Evolutionary conservation across 2,888 invertebrate species (phyloP).

Genomic region (Platerodrilus igneus): DNA sequence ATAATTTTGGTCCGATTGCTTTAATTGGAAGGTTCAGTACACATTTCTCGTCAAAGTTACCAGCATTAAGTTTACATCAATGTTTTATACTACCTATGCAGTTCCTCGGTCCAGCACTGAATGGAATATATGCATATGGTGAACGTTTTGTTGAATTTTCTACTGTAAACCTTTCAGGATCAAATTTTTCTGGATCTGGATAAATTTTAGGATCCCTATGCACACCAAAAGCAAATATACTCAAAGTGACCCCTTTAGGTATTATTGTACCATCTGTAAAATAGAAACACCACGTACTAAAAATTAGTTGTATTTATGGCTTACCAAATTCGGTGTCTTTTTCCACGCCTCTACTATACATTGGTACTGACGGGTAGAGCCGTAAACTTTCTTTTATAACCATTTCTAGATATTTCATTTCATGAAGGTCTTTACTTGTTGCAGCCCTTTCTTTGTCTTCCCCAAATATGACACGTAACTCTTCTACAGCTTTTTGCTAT

Average conservation of each 20-base stretch:
- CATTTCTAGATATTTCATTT: conserved; percentile 54
- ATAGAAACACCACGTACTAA: conserved; percentile 4
- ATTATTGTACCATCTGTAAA: conserved; percentile 23
- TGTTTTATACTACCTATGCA: conserved; percentile 51
- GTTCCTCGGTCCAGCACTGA: conserved; percentile 62
- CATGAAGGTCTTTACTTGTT: conserved; percentile 44
- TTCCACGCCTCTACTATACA: conserved; percentile 46
- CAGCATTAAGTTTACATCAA: too few relatives aligned
- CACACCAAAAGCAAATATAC: conserved; percentile 47
- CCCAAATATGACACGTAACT: conserved; percentile 42
- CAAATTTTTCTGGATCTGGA: conserved; percentile 52
- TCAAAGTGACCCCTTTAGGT: conserved; percentile 44
- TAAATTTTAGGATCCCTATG: conserved; percentile 52
- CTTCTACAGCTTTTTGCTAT: conserved; percentile 44
- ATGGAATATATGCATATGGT: conserved; percentile 56
- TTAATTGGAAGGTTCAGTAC: too few relatives aligned
- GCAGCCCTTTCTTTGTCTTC: conserved; percentile 27
- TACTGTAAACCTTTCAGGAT: conserved; percentile 54
- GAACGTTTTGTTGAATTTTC: conserved; percentile 41
- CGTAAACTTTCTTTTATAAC: conserved; percentile 54
- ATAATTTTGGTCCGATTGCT: too few relatives aligned
- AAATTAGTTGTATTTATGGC: conserved; percentile 3
- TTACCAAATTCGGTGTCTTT: conserved; percentile 42
- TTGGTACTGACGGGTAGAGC: conserved; percentile 53
- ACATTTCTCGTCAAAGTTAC: too few relatives aligned